Evolutionary conservation across 2,888 invertebrate species (phyloP).

Genomic region (Tineola bisselliella): DNA sequence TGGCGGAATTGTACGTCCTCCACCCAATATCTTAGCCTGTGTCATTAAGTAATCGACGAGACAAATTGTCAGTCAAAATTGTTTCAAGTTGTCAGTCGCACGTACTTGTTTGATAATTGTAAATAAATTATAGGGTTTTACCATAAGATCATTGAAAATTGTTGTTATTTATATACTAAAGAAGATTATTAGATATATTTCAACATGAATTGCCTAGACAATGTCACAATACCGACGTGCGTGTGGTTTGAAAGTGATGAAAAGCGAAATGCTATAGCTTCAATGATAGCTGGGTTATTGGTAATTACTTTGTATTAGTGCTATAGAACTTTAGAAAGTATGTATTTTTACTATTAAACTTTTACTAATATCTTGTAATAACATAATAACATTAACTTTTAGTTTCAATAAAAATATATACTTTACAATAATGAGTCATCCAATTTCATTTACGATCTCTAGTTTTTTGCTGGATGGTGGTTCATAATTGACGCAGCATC

Average conservation of each 20-base stretch:
- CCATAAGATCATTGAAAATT: neutral
- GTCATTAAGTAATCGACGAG: neutral
- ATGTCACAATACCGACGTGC: conserved; percentile 77
- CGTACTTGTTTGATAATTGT: neutral
- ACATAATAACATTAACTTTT: neutral
- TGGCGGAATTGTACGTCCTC: no score
- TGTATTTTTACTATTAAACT: no score
- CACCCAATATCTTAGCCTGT: no score
- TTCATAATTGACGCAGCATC: conserved; percentile 94
- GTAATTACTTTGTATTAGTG: conserved; percentile 60
- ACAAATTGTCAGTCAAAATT: neutral
- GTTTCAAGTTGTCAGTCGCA: neutral
- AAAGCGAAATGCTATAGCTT: conserved; percentile 85
- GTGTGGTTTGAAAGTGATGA: conserved; percentile 89
- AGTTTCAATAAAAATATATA: neutral
- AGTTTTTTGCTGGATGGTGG: conserved; percentile 99
- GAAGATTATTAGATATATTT: neutral
- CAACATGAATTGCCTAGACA: conserved; percentile 75
- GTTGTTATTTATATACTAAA: neutral
- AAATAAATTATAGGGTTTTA: neutral
- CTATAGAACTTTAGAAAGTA: no score
- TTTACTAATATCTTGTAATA: conserved; percentile 12
- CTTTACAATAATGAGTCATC: neutral
- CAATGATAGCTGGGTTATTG: conserved; percentile 86
- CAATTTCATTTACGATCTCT: conserved; percentile 14